Evolutionary conservation across 2,888 invertebrate genomes (phyloP).

Genomic region (Scrobipalpa costella): DNA sequence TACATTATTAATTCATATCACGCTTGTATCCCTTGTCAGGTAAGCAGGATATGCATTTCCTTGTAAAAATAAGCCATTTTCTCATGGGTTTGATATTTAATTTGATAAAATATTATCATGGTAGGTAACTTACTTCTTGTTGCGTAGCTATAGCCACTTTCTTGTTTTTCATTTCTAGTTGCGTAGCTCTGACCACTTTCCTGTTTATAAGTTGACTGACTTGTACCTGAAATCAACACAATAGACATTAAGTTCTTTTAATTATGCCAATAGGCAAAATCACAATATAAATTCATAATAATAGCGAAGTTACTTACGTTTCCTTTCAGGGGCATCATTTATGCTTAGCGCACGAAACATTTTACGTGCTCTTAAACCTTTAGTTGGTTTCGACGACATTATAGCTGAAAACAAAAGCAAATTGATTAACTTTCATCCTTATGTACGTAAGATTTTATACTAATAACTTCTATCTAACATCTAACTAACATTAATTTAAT

Average conservation of each 20-base stretch:
- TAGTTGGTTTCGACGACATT: neutral
- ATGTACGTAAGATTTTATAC: neutral
- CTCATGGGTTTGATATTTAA: neutral
- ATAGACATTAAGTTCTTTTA: neutral
- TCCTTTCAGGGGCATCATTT: neutral
- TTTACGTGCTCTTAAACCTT: constrained; percentile 28
- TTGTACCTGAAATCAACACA: neutral
- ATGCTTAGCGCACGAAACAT: neutral
- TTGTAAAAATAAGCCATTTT: neutral
- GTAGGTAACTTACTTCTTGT: too few species aligned
- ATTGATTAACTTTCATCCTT: neutral
- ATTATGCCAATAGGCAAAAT: neutral
- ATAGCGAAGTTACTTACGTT: neutral
- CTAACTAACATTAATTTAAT: neutral
- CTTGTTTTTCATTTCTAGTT: too few species aligned
- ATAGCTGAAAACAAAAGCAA: neutral
- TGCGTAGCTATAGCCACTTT: neutral
- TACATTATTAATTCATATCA: too few species aligned
- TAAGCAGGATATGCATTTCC: too few species aligned
- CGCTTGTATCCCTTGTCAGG: too few species aligned
- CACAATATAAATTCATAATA: neutral
- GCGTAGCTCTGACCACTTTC: too few species aligned
- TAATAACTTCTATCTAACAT: constrained; percentile 1
- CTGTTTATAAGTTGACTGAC: neutral
- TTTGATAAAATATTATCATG: neutral